Conservation (phyloP, 2,888 invertebrate species). For the Andricus curvator region DNA sequence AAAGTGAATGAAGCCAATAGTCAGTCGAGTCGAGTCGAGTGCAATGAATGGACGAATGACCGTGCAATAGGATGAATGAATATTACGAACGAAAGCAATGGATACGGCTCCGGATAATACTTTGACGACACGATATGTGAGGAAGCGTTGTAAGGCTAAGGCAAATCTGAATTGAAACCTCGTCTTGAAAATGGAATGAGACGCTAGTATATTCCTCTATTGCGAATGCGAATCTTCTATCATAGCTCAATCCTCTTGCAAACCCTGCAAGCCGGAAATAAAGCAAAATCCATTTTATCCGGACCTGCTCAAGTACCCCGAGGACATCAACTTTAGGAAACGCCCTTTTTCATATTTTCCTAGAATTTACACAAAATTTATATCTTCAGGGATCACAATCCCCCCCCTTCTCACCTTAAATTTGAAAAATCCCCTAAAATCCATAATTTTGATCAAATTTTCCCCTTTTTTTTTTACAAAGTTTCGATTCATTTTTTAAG, state of each 20-base stretch:
- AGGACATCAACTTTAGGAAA: neutral
- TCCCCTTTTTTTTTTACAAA: too few relatives aligned
- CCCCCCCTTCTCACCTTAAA: too few relatives aligned
- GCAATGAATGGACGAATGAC: constrained; percentile 36
- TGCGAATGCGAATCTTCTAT: constrained; percentile 28
- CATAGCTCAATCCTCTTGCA: constrained; percentile 33
- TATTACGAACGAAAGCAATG: constrained; percentile 29
- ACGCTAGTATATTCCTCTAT: constrained; percentile 41
- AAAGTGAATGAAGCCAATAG: constrained; percentile 1
- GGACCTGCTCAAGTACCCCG: neutral
- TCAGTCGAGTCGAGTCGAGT: neutral
- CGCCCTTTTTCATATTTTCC: neutral
- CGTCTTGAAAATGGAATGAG: constrained; percentile 52
- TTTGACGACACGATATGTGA: constrained; percentile 53
- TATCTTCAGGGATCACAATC: too few relatives aligned
- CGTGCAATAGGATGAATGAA: constrained; percentile 30
- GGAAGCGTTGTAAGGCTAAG: constrained; percentile 47
- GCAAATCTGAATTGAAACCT: constrained; percentile 56
- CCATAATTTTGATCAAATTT: too few relatives aligned
- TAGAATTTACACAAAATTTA: neutral
- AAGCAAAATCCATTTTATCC: constrained; percentile 4
- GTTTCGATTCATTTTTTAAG: too few relatives aligned
- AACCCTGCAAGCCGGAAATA: constrained; percentile 27
- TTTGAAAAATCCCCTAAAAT: too few relatives aligned
- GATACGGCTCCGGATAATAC: constrained; percentile 44